A percentile compares a stretch with the other conserved stretches of the same genome.
Evolutionary conservation across 2,888 invertebrate genomes (phyloP).

Genomic region (Drosophila siamana): DNA sequence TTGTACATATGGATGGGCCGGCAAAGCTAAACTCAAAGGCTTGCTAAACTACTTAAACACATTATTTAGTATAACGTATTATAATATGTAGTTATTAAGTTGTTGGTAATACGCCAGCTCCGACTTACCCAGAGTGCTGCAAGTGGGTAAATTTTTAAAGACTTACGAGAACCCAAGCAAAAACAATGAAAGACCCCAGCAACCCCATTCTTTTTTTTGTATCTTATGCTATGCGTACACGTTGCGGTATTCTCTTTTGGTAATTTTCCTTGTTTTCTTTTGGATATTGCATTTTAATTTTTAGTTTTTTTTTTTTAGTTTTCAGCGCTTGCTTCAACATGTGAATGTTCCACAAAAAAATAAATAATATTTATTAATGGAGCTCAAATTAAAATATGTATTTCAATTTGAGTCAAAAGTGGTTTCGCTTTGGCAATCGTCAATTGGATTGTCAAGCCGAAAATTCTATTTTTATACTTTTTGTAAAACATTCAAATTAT

Average conservation of each 20-base stretch:
- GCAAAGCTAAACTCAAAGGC: constrained; percentile 70
- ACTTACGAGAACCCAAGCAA: constrained; percentile 54
- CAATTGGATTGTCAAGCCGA: constrained; percentile 61
- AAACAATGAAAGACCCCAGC: constrained; percentile 12
- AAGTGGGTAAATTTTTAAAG: constrained; percentile 46
- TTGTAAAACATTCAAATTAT: constrained; percentile 77
- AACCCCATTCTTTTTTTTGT: constrained; percentile 30
- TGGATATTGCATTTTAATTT: constrained; percentile 44
- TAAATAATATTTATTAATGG: constrained; percentile 42
- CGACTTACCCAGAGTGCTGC: constrained; percentile 74
- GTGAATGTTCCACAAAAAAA: constrained; percentile 85
- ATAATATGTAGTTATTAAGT: constrained; percentile 44
- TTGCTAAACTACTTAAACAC: constrained; percentile 71
- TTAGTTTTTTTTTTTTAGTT: constrained; percentile 68
- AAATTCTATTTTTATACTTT: constrained; percentile 59
- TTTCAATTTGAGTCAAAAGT: constrained; percentile 64
- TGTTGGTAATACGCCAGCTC: constrained; percentile 58
- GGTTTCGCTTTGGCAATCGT: constrained; percentile 62
- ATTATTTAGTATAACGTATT: constrained; percentile 56
- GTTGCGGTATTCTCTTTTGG: constrained; percentile 53
- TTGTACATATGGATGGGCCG: constrained; percentile 62
- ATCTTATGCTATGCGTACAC: constrained; percentile 53
- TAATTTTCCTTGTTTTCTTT: constrained; percentile 45
- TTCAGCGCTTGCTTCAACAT: constrained; percentile 84
- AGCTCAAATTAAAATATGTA: constrained; percentile 67